phyloP scores from a whole-genome alignment of 2,797 vertebrate species.

The Schizothorax lantsangensis region DNA sequence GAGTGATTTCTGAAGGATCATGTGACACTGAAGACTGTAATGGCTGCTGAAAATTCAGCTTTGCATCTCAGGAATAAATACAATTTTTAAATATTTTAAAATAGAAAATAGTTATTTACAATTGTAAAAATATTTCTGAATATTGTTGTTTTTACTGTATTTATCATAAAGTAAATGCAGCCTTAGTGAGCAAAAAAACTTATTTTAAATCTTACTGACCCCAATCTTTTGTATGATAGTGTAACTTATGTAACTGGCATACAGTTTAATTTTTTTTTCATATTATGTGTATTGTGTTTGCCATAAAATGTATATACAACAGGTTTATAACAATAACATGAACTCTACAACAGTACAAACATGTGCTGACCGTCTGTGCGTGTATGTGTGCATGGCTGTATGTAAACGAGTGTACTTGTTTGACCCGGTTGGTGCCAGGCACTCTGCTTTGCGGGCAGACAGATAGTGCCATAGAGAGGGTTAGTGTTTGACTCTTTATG shows the following conservation, averaged over 20 bases:
- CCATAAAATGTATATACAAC: conserved; percentile 20
- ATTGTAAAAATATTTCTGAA: neutral
- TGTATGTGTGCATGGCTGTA: conserved; percentile 42
- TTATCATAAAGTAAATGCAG: neutral
- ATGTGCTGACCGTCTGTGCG: conserved; percentile 39
- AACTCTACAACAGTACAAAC: conserved; percentile 43
- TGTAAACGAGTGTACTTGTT: conserved; percentile 8
- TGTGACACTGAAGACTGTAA: neutral
- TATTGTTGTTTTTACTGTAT: neutral
- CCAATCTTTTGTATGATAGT: neutral
- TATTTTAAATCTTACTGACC: neutral
- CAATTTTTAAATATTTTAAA: too few species aligned
- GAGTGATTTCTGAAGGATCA: neutral
- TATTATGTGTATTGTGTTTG: too few species aligned
- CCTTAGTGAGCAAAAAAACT: neutral
- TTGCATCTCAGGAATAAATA: neutral
- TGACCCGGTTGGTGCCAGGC: conserved; percentile 54
- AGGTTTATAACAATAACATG: conserved; percentile 36
- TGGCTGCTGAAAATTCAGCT: neutral
- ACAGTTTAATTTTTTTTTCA: too few species aligned
- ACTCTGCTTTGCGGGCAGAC: conserved; percentile 1
- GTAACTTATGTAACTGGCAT: neutral
- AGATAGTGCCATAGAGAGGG: conserved; percentile 6
- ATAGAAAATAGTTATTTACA: too few species aligned
- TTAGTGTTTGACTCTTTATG: conserved; percentile 1